Evolutionary conservation across 2,888 invertebrate genomes (phyloP), one percentile per base, ranked within the genome.

Genomic region (Drosophila hamatofila): DNA sequence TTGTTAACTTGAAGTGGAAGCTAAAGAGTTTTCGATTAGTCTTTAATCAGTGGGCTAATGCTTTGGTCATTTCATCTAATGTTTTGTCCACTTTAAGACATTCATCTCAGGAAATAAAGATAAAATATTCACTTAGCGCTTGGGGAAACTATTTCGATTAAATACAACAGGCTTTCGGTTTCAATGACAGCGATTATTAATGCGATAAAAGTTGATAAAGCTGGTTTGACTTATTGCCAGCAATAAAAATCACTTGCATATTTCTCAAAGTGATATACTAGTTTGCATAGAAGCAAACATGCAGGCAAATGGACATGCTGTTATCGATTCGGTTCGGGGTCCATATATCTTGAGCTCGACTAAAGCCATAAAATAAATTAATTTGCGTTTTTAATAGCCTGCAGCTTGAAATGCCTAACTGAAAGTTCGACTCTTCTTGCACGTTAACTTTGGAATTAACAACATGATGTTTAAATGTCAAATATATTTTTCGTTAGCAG

Each of bases 151-250:
- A 44, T 46, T 66, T 39, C 39, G 52, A 41, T 39, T 18, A 54
- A 46, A 33, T 39, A 41, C 33, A 66, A 39, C 66, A 21, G 21
- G 55, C 16, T 52, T 52, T 63, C 21, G 37, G 39, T 21, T 16
- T 41, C 67, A 46, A 33, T 48, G 66, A 48, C 66, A 41, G 25
- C 66, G 55, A 55, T 48, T 52, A 68, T 55, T 27, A 41, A 27
- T 14, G 37, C 39, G 37, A 37, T 16, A 33, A 25, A 46, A 33
- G 18, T 25, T n/a, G 18, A 21, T 23, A 35, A 49, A 46, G 25
- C 67, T 11, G 51, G 30, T 39, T 67, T 46, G 44, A 39, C 23
- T 18, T 52, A 58, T 27, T 21, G 35, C 27, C 58, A 6, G 59
- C 46, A 37, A 37, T 51, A 27, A 42, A 61, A 51, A 44, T 51